Conservation (phyloP, 2,113 vertebrate genomes). For the Speoplatyrhinus poulsoni region DNA sequence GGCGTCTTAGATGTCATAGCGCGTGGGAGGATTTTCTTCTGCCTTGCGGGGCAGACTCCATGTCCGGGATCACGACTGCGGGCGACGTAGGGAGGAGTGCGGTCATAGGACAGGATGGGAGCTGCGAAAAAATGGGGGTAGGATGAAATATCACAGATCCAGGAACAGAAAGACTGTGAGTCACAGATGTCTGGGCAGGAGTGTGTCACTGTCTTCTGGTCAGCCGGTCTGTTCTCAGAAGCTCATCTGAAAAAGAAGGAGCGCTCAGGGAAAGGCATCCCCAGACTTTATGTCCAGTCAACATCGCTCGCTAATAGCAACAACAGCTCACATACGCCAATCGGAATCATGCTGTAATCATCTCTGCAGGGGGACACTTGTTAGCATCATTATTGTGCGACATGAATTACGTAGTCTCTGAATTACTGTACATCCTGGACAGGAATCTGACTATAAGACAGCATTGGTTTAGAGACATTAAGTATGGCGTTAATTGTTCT, state of each 20-base stretch:
- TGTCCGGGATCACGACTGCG: slow-evolving; percentile 9
- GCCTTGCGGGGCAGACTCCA: slow-evolving; percentile 17
- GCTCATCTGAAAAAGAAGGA: slow-evolving; percentile 10
- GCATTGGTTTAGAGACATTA: too few species aligned
- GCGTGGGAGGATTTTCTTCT: slow-evolving; percentile 36
- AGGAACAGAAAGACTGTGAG: slow-evolving; percentile 50
- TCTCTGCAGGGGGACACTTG: slow-evolving; percentile 4
- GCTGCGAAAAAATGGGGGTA: slow-evolving; percentile 7
- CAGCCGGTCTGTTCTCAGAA: slow-evolving; percentile 44
- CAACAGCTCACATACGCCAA: slow-evolving; percentile 33
- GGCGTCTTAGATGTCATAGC: slow-evolving; percentile 4
- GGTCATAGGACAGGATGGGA: slow-evolving; percentile 27
- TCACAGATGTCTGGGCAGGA: slow-evolving; percentile 45
- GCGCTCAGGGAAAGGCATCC: slow-evolving; percentile 34
- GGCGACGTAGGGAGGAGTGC: slow-evolving; percentile 9
- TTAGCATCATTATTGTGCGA: slow-evolving; percentile 7
- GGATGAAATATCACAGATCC: slow-evolving; percentile 61
- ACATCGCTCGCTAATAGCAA: slow-evolving; percentile 35
- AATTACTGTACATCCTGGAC: too few species aligned
- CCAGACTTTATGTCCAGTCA: slow-evolving; percentile 44
- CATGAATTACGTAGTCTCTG: too few species aligned
- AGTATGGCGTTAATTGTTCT: too few species aligned
- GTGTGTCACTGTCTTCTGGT: slow-evolving; percentile 66
- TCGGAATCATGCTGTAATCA: slow-evolving; percentile 42
- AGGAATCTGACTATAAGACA: too few species aligned